Evolutionary conservation across 2,888 invertebrate genomes (phyloP).

Genomic region (Nomada hirtipes): DNA sequence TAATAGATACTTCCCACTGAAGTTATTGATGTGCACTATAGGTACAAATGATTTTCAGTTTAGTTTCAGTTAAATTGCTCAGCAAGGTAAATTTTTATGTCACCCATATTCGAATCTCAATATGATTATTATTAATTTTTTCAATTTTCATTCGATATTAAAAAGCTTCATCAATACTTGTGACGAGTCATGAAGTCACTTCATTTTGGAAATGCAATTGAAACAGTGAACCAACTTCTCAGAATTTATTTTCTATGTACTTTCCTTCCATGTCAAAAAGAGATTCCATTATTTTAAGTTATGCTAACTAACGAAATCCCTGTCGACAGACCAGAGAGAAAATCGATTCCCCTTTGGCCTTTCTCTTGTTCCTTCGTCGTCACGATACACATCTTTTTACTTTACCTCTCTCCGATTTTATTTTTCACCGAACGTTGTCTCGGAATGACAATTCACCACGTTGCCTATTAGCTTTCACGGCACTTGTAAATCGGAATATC

Average conservation of each 20-base stretch:
- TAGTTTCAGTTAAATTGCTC: too few relatives aligned
- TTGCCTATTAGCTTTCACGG: conserved; percentile 37
- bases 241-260: conserved; percentile 27
- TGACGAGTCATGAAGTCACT: background rate
- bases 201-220: conserved; percentile 3
- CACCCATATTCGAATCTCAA: too few relatives aligned
- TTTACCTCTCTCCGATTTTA: background rate
- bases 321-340: background rate
- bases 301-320: conserved; percentile 31
- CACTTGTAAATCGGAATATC: conserved; percentile 30
- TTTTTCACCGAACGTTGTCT: background rate
- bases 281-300: conserved; percentile 14
- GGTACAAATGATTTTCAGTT: too few relatives aligned
- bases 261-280: background rate
- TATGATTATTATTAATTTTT: too few relatives aligned
- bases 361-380: background rate
- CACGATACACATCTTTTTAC: background rate
- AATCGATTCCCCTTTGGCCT: background rate
- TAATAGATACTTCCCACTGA: too few relatives aligned
- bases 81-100: too few relatives aligned
- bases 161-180: background rate
- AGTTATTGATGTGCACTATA: too few relatives aligned
- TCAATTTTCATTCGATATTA: background rate
- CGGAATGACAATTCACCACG: background rate
- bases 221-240: conserved; percentile 9